Base-by-base conservation (phyloP, 2,797 vertebrate genomes). In the Odontamblyopus lacepedii region DNA sequence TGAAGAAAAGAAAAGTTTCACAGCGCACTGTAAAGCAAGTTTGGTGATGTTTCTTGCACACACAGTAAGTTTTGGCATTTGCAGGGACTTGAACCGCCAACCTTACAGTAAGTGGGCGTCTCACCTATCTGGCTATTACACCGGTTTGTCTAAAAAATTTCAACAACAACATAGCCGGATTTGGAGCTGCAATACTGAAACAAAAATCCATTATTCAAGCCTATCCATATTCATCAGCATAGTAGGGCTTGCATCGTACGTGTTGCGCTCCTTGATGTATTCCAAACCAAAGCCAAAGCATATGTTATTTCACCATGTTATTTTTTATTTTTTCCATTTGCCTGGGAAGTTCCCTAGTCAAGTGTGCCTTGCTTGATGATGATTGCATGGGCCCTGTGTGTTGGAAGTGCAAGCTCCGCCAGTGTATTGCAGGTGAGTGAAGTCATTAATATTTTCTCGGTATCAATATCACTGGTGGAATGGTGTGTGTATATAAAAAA, bases 371-470 rank as follows among this genome's bases (percentile, higher is more conserved):
- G 84, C 88, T 87, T 90, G 85, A 91, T 89, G 90, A 92, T 38
- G 35, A 87, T 91, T 90, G 88, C 90, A 85, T 87, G 83, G 86
- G 87, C 84, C 77, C 63, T 50, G 35, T 32, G 70, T 83, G 87
- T 91, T 92, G 91, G 89, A 90, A 91, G 84, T 87, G 91, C 73
- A 91, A 91, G 88, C 89, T 85, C 87, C 88, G 83, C 85, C 75
- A 73, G 80, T 78, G 86, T 87, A 88, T 92, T 91, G 89, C 91
- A 90, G 87, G 89, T 91, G 90, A 92, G 89, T 91, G 87, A 88
- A 92, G 86, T 89, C 90, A 91, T 91, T 90, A 88, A 92, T 91
- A 91, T 92, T 92, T 92, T 85, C 85, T 89, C 89, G 91, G 87
- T 92, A 90, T 92, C 89, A 92, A 92, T 91, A 91, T 89, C 84